Base-by-base conservation (phyloP, 2,888 invertebrate genomes). In the Cremastinae sp. region DNA sequence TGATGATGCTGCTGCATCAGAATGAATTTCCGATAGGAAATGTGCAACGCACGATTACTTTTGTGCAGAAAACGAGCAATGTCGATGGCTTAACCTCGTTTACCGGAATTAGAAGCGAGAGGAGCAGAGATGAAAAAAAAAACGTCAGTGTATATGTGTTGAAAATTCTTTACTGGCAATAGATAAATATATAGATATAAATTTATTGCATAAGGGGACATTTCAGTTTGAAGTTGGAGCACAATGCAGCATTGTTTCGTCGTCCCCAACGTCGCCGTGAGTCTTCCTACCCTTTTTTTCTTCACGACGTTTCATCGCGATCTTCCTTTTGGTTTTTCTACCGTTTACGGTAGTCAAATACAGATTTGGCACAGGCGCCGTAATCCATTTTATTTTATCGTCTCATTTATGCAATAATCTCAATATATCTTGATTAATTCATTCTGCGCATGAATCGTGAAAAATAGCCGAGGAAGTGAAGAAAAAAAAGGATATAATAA, bases 171-270 rank as follows among this genome's bases (percentile, higher is more conserved):
- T 49, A 61, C 64, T 54, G 28, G 53, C 70, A 16, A 51, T 61
- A 70, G 22, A 70, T 59, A 36, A 56, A n/a, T 61, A 36, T 53
- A 28, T 59, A 8, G 58, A 56, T 51, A 41, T 14, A 51, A 59
- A 49, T 58, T 38, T 58, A 56, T 54, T 53, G 18, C 36, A 54
- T 71, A 70, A 72, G 45, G 51, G 69, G 34, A 79, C 81, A 81
- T 82, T 83, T 83, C 79, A 78, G 82, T 82, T 84, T 80, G 79
- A 80, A 82, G 81, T 82, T 84, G 84, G 82, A 80, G 83, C 84
- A 87, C 87, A 87, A 87, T 87, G 86, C 87, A 70, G 87, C 86
- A 87, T 87, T 87, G 87, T 87, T 84, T 86, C 83, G 82, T 82
- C 84, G 82, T 82, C 38, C 51, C 38, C 47, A 18, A 49, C 62